Base-by-base conservation (phyloP, 2,797 vertebrate genomes). In the Acanthornis magna region DNA sequence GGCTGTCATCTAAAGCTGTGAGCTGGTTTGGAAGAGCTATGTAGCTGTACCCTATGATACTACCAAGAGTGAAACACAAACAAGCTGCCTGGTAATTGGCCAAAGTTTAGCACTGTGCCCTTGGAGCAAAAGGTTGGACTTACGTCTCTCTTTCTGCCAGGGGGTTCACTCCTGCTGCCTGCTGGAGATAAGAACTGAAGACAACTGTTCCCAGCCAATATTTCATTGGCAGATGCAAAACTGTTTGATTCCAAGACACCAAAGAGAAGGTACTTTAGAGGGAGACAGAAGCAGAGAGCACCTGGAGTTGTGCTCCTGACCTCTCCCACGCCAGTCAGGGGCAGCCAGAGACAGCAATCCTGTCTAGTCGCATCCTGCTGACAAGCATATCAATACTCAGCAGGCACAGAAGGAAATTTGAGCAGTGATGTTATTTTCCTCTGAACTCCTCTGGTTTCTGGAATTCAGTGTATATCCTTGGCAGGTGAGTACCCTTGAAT, bases 351-450 rank as follows among this genome's bases (percentile, higher is more conserved):
- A 73, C 70, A 75, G 71, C 51, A 79, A 43, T 60, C 71, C 83
- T 63, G 83, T 93, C 95, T 96, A 91, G 96, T 40, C 73, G 0
- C 77, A 60, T 90, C 93, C 93, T 10, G 25, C 91, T 94, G 96
- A 90, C 26, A 40, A 68, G 51, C 62, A 38, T 42, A 72, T 73
- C 84, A 90, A 62, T 18, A 70, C 76, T 81, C 88, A 93, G 85
- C 93, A 95, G 90, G 95, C 66, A 82, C 60, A 93, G 80, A 91
- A 91, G 80, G 83, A 30, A 84, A 78, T 91, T 48, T 70, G 55
- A 81, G 43, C 62, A 79, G 36, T 60, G 66, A 90, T 70, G 48
- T 45, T 95, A 81, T 88, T 88, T 90, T 68, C 77, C 71, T 45
- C 67, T 60, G 43, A 95, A 74, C 67, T 86, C 43, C 70, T 81